Percentiles rank a stretch among this genome's conserved stretches.
These are phyloP conservation scores for Anthoscopus minutus DNA, from an alignment of 2,113 vertebrate genomes.

Conservation along the genomic window DNA sequence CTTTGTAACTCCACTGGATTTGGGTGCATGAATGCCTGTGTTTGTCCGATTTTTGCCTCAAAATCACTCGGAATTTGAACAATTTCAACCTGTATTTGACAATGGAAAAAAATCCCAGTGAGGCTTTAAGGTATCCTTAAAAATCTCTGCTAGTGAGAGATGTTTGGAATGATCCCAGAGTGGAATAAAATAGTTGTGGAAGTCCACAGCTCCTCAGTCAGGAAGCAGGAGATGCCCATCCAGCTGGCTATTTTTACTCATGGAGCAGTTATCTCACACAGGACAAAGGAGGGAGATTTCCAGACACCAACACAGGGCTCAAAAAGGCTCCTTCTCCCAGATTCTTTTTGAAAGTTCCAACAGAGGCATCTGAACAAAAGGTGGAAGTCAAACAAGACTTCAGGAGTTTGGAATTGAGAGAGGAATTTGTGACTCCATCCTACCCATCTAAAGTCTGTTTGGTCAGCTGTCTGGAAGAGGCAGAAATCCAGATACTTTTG, in stretches of 20 bases:
- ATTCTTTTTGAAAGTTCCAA: neutral
- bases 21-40: neutral
- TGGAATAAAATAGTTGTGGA: neutral
- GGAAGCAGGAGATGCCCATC: neutral
- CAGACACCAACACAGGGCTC: neutral
- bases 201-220: neutral
- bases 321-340: neutral
- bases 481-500: neutral
- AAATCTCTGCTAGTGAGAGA: neutral
- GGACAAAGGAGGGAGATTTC: neutral
- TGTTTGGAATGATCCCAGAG: neutral
- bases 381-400: neutral
- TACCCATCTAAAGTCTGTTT: neutral
- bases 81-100: neutral
- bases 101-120: neutral
- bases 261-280: neutral
- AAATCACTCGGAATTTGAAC: neutral
- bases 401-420: neutral
- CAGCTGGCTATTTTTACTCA: neutral
- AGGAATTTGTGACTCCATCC: neutral
- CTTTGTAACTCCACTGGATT: neutral
- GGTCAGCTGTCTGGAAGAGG: neutral
- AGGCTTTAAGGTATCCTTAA: neutral
- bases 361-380: neutral
- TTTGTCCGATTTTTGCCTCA: neutral